Conservation (phyloP, 2,888 invertebrate species). For the Andrena bicolor region DNA sequence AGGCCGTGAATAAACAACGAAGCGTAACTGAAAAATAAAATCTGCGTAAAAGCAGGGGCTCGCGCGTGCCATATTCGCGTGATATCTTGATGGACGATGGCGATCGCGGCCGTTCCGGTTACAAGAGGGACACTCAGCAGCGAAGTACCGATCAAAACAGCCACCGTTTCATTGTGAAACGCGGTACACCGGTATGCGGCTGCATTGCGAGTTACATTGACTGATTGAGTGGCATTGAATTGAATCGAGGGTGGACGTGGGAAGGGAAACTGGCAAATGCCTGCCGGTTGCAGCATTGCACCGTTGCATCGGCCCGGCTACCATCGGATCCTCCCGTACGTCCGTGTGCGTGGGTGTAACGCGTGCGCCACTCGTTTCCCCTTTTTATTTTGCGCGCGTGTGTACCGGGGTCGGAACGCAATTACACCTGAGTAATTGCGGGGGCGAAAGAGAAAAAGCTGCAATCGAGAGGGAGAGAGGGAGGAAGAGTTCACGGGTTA, state of each 20-base stretch:
- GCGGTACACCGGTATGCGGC: constrained; percentile 74
- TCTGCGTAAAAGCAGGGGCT: constrained; percentile 59
- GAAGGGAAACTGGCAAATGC: constrained; percentile 78
- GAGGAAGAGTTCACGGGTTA: constrained; percentile 56
- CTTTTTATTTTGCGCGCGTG: constrained; percentile 65
- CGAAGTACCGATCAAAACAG: constrained; percentile 68
- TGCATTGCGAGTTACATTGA: constrained; percentile 83
- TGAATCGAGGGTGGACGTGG: constrained; percentile 80
- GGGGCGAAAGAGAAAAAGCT: constrained; percentile 56
- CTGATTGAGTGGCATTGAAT: constrained; percentile 85
- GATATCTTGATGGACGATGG: constrained; percentile 65
- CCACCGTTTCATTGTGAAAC: constrained; percentile 72
- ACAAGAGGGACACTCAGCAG: constrained; percentile 72
- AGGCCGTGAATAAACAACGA: constrained; percentile 65
- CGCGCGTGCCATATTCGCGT: constrained; percentile 59
- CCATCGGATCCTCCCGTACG: constrained; percentile 40
- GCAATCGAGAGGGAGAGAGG: constrained; percentile 30
- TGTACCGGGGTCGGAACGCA: constrained; percentile 72
- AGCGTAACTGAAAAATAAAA: constrained; percentile 72
- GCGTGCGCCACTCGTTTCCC: constrained; percentile 8
- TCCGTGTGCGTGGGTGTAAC: background rate
- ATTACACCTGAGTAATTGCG: constrained; percentile 83
- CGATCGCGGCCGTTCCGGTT: constrained; percentile 61
- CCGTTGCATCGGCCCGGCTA: constrained; percentile 64
- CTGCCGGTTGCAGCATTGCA: constrained; percentile 75